phyloP scores from a whole-genome alignment of 1,140 invertebrate genomes.

The Bombus balteatus region DNA sequence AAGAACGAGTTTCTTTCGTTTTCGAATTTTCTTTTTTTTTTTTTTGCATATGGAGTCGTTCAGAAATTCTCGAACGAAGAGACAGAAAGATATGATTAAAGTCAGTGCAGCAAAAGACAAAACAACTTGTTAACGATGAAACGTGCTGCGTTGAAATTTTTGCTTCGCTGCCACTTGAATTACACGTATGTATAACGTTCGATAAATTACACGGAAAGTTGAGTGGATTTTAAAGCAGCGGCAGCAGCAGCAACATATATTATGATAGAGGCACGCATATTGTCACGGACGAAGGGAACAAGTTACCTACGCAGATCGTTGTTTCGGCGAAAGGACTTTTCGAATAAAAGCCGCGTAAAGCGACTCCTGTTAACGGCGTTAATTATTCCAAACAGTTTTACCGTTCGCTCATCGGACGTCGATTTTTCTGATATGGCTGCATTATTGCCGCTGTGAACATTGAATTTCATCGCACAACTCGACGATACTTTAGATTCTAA shows the following conservation, averaged over 20 bases:
- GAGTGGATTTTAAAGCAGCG: background rate
- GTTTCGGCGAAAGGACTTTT: background rate
- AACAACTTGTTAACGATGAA: background rate
- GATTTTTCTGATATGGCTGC: constrained; percentile 16
- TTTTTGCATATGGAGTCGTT: background rate
- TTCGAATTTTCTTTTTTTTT: background rate
- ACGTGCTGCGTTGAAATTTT: constrained; percentile 8
- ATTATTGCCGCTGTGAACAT: constrained; percentile 30
- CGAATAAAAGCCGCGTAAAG: constrained; percentile 17
- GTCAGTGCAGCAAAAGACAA: background rate
- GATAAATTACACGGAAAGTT: background rate
- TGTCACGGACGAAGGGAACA: background rate
- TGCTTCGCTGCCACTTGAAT: background rate
- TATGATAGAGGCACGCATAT: no score
- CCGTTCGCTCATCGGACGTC: background rate
- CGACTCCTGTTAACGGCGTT: background rate
- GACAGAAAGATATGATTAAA: background rate
- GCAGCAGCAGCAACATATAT: background rate
- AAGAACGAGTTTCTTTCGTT: constrained; percentile 53
- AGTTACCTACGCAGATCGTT: background rate
- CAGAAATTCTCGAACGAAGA: background rate
- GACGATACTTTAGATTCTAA: no score
- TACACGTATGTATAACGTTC: background rate
- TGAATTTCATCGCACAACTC: background rate
- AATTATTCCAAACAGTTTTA: background rate